These are phyloP conservation scores for Aldabrachelys gigantea DNA, from an alignment of 2,113 vertebrate species.

Conservation along the genomic window DNA sequence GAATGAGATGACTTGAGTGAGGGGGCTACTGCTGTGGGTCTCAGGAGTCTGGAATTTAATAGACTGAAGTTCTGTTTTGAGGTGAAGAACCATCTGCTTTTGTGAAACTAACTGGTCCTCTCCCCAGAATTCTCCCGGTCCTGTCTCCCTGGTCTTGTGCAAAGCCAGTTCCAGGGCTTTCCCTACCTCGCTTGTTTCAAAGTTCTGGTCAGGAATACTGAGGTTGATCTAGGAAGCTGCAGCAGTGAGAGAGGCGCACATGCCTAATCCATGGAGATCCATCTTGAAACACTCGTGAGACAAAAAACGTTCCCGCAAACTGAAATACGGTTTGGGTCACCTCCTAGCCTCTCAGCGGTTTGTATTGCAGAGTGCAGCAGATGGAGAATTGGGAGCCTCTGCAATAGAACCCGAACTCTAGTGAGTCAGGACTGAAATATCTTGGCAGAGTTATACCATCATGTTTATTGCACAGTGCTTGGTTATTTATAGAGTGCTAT, in stretches of 20 bases:
- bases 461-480: not conserved
- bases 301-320: not conserved
- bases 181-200: not conserved
- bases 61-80: not conserved
- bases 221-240: not conserved
- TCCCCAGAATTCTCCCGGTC: not conserved
- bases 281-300: not conserved
- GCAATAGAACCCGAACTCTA: not conserved
- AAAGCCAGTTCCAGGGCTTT: rapidly evolving
- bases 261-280: not conserved
- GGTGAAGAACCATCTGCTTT: not conserved
- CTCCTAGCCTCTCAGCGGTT: not conserved
- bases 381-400: not conserved
- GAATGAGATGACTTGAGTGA: not conserved
- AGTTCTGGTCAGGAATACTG: not conserved
- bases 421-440: rapidly evolving
- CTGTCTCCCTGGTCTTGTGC: not conserved
- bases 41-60: not conserved
- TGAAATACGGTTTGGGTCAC: not conserved
- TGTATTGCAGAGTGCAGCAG: rapidly evolving
- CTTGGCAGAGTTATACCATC: not conserved
- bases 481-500: not conserved
- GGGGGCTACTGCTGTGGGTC: not conserved
- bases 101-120: not conserved
- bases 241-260: rapidly evolving